A percentile compares a stretch with the other conserved stretches of the same genome.
These are phyloP conservation scores for Palythoa grandiflora DNA, from an alignment of 92 coral and sea anemone genomes.

Conservation along the genomic window DNA sequence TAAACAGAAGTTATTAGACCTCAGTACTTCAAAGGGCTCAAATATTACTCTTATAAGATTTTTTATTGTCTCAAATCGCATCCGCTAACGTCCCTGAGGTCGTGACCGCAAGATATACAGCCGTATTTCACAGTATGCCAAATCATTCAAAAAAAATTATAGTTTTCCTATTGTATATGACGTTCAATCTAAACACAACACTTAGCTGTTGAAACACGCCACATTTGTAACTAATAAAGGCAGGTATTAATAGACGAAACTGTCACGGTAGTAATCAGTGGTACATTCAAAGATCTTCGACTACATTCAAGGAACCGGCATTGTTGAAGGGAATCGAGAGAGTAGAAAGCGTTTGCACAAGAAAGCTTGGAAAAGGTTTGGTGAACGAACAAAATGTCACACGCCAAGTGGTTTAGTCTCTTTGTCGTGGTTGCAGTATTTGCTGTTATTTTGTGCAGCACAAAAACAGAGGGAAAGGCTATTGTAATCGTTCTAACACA, in stretches of 20 bases:
- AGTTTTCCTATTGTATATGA: neutral
- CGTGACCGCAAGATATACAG: constrained; percentile 21
- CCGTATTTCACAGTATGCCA: neutral
- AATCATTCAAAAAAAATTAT: neutral
- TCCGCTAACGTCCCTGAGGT: constrained; percentile 36
- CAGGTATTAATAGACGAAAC: constrained; percentile 23
- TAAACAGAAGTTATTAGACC: neutral
- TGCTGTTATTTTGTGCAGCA: neutral
- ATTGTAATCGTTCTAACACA: constrained; percentile 32
- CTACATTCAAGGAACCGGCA: neutral
- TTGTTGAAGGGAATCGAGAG: neutral
- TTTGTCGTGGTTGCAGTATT: neutral
- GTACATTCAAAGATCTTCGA: neutral
- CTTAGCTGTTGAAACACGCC: constrained; percentile 36
- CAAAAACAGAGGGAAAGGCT: constrained; percentile 25
- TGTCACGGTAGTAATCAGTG: constrained; percentile 8
- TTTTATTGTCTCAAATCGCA: neutral
- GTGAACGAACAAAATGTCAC: constrained; percentile 4
- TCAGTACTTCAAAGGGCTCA: neutral
- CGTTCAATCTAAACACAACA: constrained; percentile 8
- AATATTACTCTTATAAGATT: neutral
- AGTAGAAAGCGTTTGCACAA: neutral
- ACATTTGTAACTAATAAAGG: constrained; percentile 33
- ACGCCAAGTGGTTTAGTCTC: neutral
- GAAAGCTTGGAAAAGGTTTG: neutral